Evolutionary conservation across 2,113 vertebrate species (phyloP).

Genomic region (Petrocephalus microphthalmus): DNA sequence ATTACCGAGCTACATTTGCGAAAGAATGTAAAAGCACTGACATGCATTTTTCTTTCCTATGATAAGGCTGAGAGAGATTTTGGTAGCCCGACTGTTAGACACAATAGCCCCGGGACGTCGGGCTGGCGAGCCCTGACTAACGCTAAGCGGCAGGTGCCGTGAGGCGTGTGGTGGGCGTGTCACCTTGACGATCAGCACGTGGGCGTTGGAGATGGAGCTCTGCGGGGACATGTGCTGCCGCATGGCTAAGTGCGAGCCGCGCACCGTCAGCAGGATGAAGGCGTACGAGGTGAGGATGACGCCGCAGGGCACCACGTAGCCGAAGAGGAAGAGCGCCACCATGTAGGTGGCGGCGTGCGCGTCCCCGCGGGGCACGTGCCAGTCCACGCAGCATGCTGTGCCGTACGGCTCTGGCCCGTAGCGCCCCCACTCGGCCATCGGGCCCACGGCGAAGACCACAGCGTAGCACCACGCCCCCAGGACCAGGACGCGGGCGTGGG

Average conservation of each 20-base stretch:
- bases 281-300: slow-evolving; percentile 58
- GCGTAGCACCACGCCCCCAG: slow-evolving; percentile 51
- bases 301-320: slow-evolving; percentile 57
- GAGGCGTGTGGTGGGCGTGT: background rate
- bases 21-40: too few relatives aligned
- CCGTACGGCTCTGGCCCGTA: slow-evolving; percentile 63
- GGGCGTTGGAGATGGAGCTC: slow-evolving; percentile 35
- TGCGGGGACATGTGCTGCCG: slow-evolving; percentile 45
- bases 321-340: slow-evolving; percentile 57
- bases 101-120: too few relatives aligned
- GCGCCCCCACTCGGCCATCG: slow-evolving; percentile 55
- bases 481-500: slow-evolving; percentile 63
- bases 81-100: too few relatives aligned
- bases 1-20: too few relatives aligned
- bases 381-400: slow-evolving; percentile 62
- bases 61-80: too few relatives aligned
- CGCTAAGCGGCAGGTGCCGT: background rate
- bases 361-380: slow-evolving; percentile 43
- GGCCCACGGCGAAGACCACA: slow-evolving; percentile 51
- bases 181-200: slow-evolving; percentile 55
- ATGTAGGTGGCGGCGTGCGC: slow-evolving; percentile 50
- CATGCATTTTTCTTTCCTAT: too few relatives aligned
- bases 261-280: slow-evolving; percentile 52
- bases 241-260: slow-evolving; percentile 44
- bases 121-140: too few relatives aligned